Evolutionary conservation across 2,888 invertebrate species (phyloP).

Genomic region (Trichopoda pennipes): DNA sequence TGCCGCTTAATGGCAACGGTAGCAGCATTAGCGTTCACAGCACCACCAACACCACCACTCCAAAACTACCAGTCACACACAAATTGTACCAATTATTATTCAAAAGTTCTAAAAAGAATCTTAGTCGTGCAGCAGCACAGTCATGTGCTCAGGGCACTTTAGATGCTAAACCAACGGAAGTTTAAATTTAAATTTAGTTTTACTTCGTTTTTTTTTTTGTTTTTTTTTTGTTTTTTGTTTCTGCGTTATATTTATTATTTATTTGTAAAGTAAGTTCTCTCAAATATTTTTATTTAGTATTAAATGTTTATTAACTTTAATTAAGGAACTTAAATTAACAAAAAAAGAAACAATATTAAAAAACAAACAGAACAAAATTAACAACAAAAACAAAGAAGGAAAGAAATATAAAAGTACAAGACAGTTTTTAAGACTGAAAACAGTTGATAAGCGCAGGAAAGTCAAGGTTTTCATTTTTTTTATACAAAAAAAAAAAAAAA

Average conservation of each 20-base stretch:
- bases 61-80: constrained; percentile 72
- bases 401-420: constrained; percentile 44
- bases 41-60: constrained; percentile 24
- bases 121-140: constrained; percentile 75
- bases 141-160: constrained; percentile 75
- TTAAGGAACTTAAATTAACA: constrained; percentile 10
- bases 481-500: constrained; percentile 1
- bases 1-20: constrained; percentile 61
- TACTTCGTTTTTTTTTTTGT: background rate
- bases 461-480: constrained; percentile 57
- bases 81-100: constrained; percentile 79
- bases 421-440: constrained; percentile 45
- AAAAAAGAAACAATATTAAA: constrained; percentile 15
- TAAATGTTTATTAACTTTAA: background rate
- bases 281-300: constrained; percentile 5
- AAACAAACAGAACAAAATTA: background rate
- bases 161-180: constrained; percentile 77
- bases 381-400: constrained; percentile 7
- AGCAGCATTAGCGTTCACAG: constrained; percentile 1
- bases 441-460: constrained; percentile 39
- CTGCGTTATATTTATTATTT: too few relatives aligned
- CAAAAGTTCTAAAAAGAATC: constrained; percentile 77
- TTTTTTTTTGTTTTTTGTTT: background rate
- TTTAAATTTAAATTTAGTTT: constrained; percentile 69
- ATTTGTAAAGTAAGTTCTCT: constrained; percentile 17